These are phyloP conservation scores for Tetramorium bicarinatum DNA, from an alignment of 2,888 invertebrate genomes.

Conservation along the genomic window DNA sequence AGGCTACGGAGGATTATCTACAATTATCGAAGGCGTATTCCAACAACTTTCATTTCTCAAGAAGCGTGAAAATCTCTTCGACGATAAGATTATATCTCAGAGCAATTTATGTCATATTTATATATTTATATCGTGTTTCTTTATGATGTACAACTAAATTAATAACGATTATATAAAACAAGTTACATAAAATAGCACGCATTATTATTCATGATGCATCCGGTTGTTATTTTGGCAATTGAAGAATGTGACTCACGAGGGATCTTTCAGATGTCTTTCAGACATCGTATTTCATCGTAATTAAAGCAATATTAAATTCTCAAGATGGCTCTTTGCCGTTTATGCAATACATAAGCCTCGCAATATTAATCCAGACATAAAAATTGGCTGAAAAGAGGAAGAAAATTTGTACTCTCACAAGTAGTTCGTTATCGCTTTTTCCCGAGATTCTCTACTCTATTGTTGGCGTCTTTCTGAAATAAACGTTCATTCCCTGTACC, in stretches of 20 bases:
- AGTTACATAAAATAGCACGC: not conserved
- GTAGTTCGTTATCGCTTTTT: conserved; percentile 74
- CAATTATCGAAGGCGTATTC: conserved; percentile 6
- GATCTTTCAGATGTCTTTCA: not conserved
- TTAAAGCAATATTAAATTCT: not conserved
- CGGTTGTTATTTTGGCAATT: conserved; percentile 12
- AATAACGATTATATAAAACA: not conserved
- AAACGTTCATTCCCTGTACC: conserved; percentile 60
- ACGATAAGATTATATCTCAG: not conserved
- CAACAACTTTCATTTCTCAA: not conserved
- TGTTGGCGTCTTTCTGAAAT: conserved; percentile 35
- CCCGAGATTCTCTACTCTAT: not conserved
- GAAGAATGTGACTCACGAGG: not conserved
- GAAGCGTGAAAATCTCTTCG: not conserved
- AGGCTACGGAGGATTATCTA: conserved; percentile 8
- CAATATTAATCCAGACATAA: not conserved
- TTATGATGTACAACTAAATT: not conserved
- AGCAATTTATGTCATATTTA: not conserved
- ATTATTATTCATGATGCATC: not conserved
- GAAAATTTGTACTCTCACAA: conserved; percentile 75
- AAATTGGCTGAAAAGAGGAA: not conserved
- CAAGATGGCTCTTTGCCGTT: not conserved
- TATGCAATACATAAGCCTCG: not conserved
- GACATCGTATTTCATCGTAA: not conserved
- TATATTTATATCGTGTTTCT: not conserved